Percentiles rank a stretch among this genome's conserved stretches.
These are phyloP conservation scores for Trichopoda pennipes DNA, from an alignment of 2,888 invertebrate genomes.

Conservation along the genomic window DNA sequence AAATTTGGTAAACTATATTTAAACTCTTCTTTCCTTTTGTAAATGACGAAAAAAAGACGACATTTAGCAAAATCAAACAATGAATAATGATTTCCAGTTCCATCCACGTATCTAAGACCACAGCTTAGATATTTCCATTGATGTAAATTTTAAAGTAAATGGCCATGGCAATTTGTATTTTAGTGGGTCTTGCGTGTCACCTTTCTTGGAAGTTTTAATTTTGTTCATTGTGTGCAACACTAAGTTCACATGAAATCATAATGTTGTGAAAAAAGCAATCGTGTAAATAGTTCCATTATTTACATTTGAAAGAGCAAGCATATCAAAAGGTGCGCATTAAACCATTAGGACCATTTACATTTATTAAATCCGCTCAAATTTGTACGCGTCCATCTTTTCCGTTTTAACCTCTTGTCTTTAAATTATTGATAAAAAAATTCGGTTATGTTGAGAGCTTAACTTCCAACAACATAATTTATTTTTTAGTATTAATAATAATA, in stretches of 20 bases:
- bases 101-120: neutral
- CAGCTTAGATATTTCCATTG: neutral
- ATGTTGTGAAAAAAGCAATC: constrained; percentile 66
- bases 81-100: too few species aligned
- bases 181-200: constrained; percentile 29
- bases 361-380: too few species aligned
- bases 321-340: neutral
- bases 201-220: constrained; percentile 13
- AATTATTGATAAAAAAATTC: too few species aligned
- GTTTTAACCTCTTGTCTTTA: too few species aligned
- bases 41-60: neutral
- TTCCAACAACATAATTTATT: too few species aligned
- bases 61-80: too few species aligned
- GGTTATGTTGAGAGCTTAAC: too few species aligned
- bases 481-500: too few species aligned
- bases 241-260: constrained; percentile 57
- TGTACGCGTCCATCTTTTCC: too few species aligned
- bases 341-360: too few species aligned
- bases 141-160: neutral
- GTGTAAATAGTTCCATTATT: constrained; percentile 8
- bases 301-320: neutral
- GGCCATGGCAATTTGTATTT: neutral
- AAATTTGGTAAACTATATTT: neutral
- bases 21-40: neutral
- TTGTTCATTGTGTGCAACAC: constrained; percentile 41